Base-by-base conservation (phyloP, 2,888 invertebrate species). In the Acrobasis repandana region DNA sequence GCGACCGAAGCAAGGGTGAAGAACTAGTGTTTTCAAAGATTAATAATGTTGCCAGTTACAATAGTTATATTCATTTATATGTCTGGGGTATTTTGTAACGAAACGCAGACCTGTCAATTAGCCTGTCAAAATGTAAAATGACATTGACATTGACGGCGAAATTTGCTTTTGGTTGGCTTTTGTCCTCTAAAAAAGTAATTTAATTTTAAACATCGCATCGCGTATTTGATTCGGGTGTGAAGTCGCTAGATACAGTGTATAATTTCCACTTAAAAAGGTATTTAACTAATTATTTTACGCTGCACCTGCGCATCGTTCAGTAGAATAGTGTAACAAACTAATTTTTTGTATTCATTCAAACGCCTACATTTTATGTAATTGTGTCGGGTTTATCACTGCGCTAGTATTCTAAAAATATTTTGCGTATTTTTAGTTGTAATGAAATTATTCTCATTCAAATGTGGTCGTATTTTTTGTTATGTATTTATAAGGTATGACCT, bases 401-500 rank as follows among this genome's bases (percentile, higher is more conserved):
- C 65, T 58, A 38, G 62, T 65, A 65, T 63, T 68, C 66, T 67
- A 67, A 58, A 64, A 66, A 59, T 59, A 63, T 56, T 56, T 54
- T 33, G 14, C 56, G 60, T 76, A 72, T 72, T 74, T 76, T 74
- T 70, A 69, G 61, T 20, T 56, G 58, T 33, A 57, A 47, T 60
- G 51, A 59, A 50, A 33, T 66, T 50, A 60, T 65, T 67, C 57
- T 61, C 60, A 64, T 63, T 65, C 63, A 65, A 63, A 18, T 61
- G 56, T 65, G 65, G 65, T 64, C 4, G 56, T 48, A 33, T 34
- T 58, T 58, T 58, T 58, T 58, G 38, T 49, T 58, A 50, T 18
- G 34, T 38, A 70, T 63, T 63, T 64, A 49, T 68, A 61, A 43
- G 52, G 61, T 59, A 52, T 85, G 88, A 90, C 90, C 90, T 90